Evolutionary conservation across 2,888 invertebrate species (phyloP), one percentile per base, ranked within the genome.

Genomic region (Carabus problematicus): DNA sequence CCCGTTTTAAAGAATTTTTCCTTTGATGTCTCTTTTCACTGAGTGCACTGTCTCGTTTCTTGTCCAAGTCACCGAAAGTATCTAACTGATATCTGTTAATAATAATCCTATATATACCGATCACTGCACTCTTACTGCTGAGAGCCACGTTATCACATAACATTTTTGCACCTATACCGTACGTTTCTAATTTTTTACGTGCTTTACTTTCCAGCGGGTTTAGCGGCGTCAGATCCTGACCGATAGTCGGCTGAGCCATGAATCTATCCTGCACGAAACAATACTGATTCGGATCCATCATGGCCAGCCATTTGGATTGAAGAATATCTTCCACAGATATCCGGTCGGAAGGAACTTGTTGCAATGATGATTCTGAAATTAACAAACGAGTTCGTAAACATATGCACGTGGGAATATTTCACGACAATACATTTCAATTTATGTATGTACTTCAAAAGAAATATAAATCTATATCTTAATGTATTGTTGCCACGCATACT

Each of bases 21-120:
- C 70, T 54, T 52, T 55, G 56, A 29, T 70, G 63, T 64, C 70
- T 59, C 59, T 71, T 71, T 45, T 71, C 71, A 66, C 64, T 60
- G 14, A 40, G 39, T 40, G 66, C 49, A 60, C 67, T 64, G 4
- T 68, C 64, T 29, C 45, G 41, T n/a, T 60, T 58, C 29, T 63
- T 70, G 6, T 63, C 58, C 19, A 42, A 43, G 39, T 82, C 81
- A 55, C 56, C 56, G 7, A 81, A 80, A n/a, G 80, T 78, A 64
- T 82, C 82, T 68, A 82, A 81, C 70, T 84, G 83, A 61, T 85
- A 76, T 11, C 85, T 81, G 77, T 89, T 88, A 71, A 90, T 83
- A 42, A 90, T 83, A 70, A 92, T 91, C 52, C 91, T 83, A 79
- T 91, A 92, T 56, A 89, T 88, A 8, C 91, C 91, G 56, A 89